Percentiles rank a stretch among this genome's conserved stretches.
Conservation (phyloP, 2,113 vertebrate genomes). For the Peromyscus leucopus region DNA sequence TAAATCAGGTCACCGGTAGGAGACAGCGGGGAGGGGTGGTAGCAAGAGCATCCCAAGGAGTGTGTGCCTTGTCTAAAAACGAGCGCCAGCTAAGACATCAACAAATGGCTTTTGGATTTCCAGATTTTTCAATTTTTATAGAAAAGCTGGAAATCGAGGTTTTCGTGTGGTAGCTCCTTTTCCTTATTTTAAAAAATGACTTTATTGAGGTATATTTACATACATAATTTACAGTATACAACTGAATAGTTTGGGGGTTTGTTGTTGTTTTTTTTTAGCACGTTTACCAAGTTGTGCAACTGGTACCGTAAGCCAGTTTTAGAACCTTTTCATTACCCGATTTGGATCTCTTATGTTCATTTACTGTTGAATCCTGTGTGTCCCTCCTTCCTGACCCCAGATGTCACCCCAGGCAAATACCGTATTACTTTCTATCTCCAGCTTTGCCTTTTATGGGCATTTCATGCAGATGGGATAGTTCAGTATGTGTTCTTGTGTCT, state of each 20-base stretch:
- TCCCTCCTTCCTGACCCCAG: background rate
- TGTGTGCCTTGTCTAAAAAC: background rate
- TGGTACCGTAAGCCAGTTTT: constrained; percentile 18
- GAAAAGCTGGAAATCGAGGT: constrained; percentile 7
- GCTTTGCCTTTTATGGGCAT: constrained; percentile 17
- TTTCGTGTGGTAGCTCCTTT: background rate
- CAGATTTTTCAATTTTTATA: constrained; percentile 39
- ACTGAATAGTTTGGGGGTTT: background rate
- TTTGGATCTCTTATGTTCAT: background rate
- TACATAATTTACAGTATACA: constrained; percentile 22
- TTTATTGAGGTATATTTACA: constrained; percentile 42
- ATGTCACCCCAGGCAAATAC: background rate
- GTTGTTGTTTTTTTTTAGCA: constrained; percentile 1
- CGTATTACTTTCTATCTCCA: constrained; percentile 11
- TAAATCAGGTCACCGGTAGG: background rate
- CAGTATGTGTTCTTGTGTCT: background rate
- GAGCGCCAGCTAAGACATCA: background rate
- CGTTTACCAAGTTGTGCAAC: constrained; percentile 25
- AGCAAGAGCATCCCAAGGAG: background rate
- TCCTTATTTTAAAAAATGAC: constrained; percentile 22
- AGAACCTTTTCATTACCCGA: constrained; percentile 26
- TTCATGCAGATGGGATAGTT: constrained; percentile 4
- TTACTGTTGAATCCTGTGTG: background rate
- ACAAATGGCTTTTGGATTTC: constrained; percentile 15
- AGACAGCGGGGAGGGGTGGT: background rate